phyloP scores from a whole-genome alignment of 2,797 vertebrate species.

The Delichon dasypus region DNA sequence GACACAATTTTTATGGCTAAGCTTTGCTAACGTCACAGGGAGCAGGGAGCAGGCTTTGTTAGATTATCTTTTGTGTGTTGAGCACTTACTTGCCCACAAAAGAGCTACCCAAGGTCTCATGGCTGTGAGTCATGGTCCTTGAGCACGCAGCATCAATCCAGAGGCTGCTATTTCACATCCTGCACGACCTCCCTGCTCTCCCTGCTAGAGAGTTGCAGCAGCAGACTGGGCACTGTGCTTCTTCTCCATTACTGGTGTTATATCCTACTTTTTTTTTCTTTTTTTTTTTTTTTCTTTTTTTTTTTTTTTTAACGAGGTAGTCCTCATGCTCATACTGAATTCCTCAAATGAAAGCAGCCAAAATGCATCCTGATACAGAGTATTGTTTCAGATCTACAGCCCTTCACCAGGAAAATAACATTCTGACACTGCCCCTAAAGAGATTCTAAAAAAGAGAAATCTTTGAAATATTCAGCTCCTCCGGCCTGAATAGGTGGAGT shows the following conservation, averaged over 20 bases:
- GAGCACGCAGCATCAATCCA: background rate
- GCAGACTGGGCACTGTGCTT: background rate
- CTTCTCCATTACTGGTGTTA: background rate
- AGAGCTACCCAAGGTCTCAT: background rate
- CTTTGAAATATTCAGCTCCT: background rate
- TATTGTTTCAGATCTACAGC: background rate
- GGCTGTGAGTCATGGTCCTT: constrained; percentile 27
- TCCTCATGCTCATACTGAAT: background rate
- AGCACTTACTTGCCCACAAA: background rate
- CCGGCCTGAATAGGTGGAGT: background rate
- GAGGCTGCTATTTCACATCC: background rate
- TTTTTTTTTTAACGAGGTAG: background rate
- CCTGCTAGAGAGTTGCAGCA: background rate
- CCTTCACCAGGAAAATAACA: background rate
- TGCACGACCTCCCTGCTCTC: background rate
- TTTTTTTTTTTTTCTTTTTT: too few relatives aligned
- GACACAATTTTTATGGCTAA: constrained; percentile 9
- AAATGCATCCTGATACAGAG: background rate
- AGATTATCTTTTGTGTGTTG: background rate
- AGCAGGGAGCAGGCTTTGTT: background rate
- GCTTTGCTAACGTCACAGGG: background rate
- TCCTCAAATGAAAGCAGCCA: background rate
- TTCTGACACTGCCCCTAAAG: background rate
- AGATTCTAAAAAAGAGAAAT: background rate
- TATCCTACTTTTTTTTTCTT: background rate